A percentile compares a stretch with the other conserved stretches of the same genome.
Conservation (phyloP, 2,797 vertebrate species). For the Sebastes itinus region DNA sequence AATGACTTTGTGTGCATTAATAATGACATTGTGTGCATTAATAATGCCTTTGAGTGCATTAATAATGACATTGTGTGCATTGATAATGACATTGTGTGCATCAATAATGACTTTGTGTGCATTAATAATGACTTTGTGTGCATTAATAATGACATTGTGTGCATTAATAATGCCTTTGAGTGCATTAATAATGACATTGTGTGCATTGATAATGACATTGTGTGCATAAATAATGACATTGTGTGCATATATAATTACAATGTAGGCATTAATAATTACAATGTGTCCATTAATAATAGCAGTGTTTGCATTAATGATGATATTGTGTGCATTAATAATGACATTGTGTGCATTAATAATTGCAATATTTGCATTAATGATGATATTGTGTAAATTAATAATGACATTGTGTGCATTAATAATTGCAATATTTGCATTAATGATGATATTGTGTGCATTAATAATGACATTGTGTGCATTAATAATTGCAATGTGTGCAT, state of each 20-base stretch:
- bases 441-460: too few relatives aligned
- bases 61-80: background rate
- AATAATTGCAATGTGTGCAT: background rate
- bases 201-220: background rate
- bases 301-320: background rate
- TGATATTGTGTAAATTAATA: too few relatives aligned
- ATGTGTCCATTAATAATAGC: background rate
- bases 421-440: too few relatives aligned
- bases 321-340: background rate
- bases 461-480: too few relatives aligned
- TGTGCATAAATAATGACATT: too few relatives aligned
- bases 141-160: background rate
- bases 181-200: too few relatives aligned
- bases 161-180: fast-evolving
- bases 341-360: background rate
- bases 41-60: background rate
- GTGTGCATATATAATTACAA: too few relatives aligned
- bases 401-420: background rate
- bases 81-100: background rate
- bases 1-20: background rate
- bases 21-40: background rate
- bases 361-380: too few relatives aligned
- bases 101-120: fast-evolving
- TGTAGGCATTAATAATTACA: background rate
- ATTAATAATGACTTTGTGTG: background rate